A percentile compares a stretch with the other conserved stretches of the same genome.
phyloP scores from a whole-genome alignment of 2,888 invertebrate genomes.

The Andrena minutula region DNA sequence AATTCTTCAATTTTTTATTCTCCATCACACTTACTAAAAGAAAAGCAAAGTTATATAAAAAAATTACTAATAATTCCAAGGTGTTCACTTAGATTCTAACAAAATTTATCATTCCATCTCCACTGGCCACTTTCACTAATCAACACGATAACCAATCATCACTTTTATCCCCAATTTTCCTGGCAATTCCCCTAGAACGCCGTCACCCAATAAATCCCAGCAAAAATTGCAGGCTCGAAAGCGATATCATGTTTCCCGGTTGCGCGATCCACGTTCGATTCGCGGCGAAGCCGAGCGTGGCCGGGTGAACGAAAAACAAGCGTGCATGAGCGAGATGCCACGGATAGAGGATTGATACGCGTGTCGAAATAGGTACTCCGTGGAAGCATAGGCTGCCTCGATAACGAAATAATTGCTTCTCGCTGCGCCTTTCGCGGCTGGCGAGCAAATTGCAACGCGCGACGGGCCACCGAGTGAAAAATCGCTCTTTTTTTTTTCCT shows the following conservation, averaged over 20 bases:
- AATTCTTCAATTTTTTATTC: no score
- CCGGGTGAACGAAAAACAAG: neutral
- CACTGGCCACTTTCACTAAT: no score
- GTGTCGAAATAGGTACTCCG: slow-evolving; percentile 10
- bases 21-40: no score
- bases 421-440: neutral
- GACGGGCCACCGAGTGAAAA: slow-evolving; percentile 8
- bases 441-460: neutral
- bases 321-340: neutral
- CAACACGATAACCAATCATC: no score
- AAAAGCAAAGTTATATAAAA: no score
- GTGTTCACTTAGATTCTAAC: no score
- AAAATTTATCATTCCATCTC: no score
- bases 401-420: slow-evolving; percentile 13
- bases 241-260: no score
- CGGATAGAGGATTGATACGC: slow-evolving; percentile 5
- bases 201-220: neutral
- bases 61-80: no score
- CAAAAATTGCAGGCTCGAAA: neutral
- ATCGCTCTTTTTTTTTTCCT: neutral
- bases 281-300: neutral
- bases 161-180: no score
- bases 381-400: neutral
- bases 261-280: neutral
- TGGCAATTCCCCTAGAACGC: no score